phyloP scores from a whole-genome alignment of 1,140 invertebrate species.

The Kradibia gibbosae region DNA sequence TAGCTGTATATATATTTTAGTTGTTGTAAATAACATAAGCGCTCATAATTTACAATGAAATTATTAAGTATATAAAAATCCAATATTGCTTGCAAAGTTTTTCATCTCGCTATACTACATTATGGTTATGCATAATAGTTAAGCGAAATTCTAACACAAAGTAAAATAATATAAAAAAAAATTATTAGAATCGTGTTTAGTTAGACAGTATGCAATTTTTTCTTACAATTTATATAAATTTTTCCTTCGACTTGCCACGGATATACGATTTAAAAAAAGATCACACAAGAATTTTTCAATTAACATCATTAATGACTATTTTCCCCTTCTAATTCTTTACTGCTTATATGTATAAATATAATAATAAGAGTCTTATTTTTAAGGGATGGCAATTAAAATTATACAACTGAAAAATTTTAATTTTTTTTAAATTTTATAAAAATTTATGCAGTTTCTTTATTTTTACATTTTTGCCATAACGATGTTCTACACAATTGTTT shows the following conservation, averaged over 20 bases:
- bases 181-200: neutral
- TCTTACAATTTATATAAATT: slow-evolving; percentile 24
- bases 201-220: slow-evolving; percentile 17
- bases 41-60: neutral
- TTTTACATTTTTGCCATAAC: slow-evolving; percentile 26
- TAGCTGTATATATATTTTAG: too few species aligned
- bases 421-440: neutral
- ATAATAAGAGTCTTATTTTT: slow-evolving; percentile 23
- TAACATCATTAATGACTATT: slow-evolving; percentile 47
- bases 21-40: too few species aligned
- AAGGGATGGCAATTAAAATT: slow-evolving; percentile 28
- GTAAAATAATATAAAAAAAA: slow-evolving; percentile 29
- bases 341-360: slow-evolving; percentile 32
- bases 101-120: neutral
- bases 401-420: neutral
- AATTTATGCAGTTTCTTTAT: slow-evolving; percentile 1
- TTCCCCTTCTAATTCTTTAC: slow-evolving; percentile 36
- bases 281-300: slow-evolving; percentile 18
- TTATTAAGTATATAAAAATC: slow-evolving; percentile 26
- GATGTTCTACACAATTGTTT: slow-evolving; percentile 30
- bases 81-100: neutral
- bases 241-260: neutral
- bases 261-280: slow-evolving; percentile 17
- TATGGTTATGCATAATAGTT: slow-evolving; percentile 20
- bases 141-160: neutral